These are phyloP conservation scores for Adelphocoris suturalis DNA, from an alignment of 2,888 invertebrate genomes.

Conservation along the genomic window DNA sequence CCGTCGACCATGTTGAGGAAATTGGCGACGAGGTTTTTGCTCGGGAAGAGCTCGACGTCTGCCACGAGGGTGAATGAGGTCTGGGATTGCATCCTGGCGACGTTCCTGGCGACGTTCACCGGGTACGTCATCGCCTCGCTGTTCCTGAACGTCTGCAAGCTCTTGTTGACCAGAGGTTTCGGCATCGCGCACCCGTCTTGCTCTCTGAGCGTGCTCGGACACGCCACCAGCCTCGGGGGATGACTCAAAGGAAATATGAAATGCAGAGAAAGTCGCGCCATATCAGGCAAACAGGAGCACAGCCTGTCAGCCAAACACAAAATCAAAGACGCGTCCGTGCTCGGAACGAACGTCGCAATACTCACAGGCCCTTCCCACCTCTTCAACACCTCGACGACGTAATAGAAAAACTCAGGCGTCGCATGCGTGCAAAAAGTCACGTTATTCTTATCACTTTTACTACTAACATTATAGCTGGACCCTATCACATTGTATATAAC, in stretches of 20 bases:
- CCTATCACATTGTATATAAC: slow-evolving; percentile 83
- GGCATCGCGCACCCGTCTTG: slow-evolving; percentile 79
- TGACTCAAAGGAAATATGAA: slow-evolving; percentile 83
- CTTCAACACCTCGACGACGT: slow-evolving; percentile 83
- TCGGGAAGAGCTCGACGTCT: slow-evolving; percentile 87
- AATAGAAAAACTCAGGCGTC: slow-evolving; percentile 86
- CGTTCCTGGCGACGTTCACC: slow-evolving; percentile 87
- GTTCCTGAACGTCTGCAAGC: slow-evolving; percentile 75
- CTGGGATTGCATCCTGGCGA: slow-evolving; percentile 83
- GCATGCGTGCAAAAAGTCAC: slow-evolving; percentile 87
- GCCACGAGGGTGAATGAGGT: slow-evolving; percentile 85
- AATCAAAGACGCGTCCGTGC: slow-evolving; percentile 83
- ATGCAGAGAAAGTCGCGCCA: slow-evolving; percentile 85
- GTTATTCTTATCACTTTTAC: slow-evolving; percentile 77
- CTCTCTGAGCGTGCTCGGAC: slow-evolving; percentile 61
- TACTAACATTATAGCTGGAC: slow-evolving; percentile 77
- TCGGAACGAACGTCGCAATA: slow-evolving; percentile 85
- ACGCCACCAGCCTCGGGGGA: slow-evolving; percentile 79
- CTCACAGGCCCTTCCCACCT: slow-evolving; percentile 87
- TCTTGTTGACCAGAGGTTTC: slow-evolving; percentile 77
- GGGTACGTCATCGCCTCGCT: slow-evolving; percentile 82
- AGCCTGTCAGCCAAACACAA: slow-evolving; percentile 83
- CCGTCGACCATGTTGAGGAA: slow-evolving; percentile 82
- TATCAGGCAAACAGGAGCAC: slow-evolving; percentile 84
- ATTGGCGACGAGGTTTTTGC: slow-evolving; percentile 82